Base-by-base conservation (phyloP, 2,113 vertebrate genomes). In the Hepsetus odoe region DNA sequence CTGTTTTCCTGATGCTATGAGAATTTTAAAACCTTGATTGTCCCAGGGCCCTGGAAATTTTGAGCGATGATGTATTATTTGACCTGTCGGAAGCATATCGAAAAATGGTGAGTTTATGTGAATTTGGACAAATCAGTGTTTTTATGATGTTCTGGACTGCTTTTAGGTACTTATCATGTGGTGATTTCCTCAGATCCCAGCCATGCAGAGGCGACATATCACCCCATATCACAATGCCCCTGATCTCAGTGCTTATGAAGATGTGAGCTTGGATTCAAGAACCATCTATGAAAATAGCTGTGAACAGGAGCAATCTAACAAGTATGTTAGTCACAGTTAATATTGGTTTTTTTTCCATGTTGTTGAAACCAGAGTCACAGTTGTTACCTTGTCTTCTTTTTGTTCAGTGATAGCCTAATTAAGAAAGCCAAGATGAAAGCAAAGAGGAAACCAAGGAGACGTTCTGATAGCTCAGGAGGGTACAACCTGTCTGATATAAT, bases 401-500 rank as follows among this genome's bases (percentile, higher is more conserved):
- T 71, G 78, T 76, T 61, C 65, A 98, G 98, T 83, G 98, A 99
- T 89, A 89, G 86, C 18, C 87, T 96, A 62, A 88, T 96, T 42
- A 98, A 96, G 89, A 98, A 92, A 83, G 95, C 94, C 56, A 99
- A 96, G 91, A 89, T 90, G n/a, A 99, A 95, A 84, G 95, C 94
- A 22, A 98, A 96, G 89, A 98, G 93, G 93, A 99, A 98, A 86
- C 93, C 95, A 72, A 92, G 96, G 55, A 93, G 94, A 72, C 94
- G 96, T 2, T 96, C 94, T 0, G 95, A 98, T 92, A 98, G 98
- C 87, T 97, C 96, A 75, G 98, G 96, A 67, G 97, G 98, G 32
- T 98, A 99, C 87, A 97, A 95, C 62, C 92, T 99, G n/a, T 98
- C 96, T 73, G 94, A 97, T 85, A 86, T 98, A 85, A 96, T 98